These are phyloP conservation scores for Protophormia terraenovae DNA, from an alignment of 2,888 invertebrate genomes.

Conservation along the genomic window DNA sequence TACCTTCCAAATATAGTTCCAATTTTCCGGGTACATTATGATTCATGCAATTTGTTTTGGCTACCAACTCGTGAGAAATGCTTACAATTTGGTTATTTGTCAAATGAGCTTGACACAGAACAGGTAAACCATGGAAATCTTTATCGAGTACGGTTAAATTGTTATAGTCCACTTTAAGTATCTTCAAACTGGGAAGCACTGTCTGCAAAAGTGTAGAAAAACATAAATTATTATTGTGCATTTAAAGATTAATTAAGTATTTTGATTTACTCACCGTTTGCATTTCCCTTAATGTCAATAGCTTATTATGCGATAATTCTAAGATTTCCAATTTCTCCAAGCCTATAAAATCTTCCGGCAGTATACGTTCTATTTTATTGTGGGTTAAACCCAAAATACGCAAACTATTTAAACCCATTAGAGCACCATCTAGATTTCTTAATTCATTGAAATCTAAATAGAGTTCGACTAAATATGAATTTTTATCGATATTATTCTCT, in stretches of 20 bases:
- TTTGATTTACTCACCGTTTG: conserved; percentile 85
- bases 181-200: conserved; percentile 88
- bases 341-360: conserved; percentile 90
- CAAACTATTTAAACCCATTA: conserved; percentile 89
- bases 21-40: conserved; percentile 86
- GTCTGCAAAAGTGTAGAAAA: conserved; percentile 83
- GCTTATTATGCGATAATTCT: conserved; percentile 89
- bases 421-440: conserved; percentile 87
- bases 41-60: conserved; percentile 90
- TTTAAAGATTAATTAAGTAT: not conserved
- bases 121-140: conserved; percentile 92
- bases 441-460: conserved; percentile 89
- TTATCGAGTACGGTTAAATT: conserved; percentile 88
- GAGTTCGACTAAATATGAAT: conserved; percentile 87
- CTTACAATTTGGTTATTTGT: conserved; percentile 89
- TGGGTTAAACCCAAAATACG: conserved; percentile 88
- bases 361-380: conserved; percentile 88
- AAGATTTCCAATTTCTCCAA: conserved; percentile 88
- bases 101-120: conserved; percentile 90
- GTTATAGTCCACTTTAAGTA: conserved; percentile 89
- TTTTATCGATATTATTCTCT: conserved; percentile 89
- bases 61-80: conserved; percentile 88
- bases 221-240: not conserved
- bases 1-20: conserved; percentile 91
- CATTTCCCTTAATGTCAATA: conserved; percentile 90